These are phyloP conservation scores for Drosophila subpulchrella DNA, from an alignment of 1,140 invertebrate genomes.

Conservation along the genomic window DNA sequence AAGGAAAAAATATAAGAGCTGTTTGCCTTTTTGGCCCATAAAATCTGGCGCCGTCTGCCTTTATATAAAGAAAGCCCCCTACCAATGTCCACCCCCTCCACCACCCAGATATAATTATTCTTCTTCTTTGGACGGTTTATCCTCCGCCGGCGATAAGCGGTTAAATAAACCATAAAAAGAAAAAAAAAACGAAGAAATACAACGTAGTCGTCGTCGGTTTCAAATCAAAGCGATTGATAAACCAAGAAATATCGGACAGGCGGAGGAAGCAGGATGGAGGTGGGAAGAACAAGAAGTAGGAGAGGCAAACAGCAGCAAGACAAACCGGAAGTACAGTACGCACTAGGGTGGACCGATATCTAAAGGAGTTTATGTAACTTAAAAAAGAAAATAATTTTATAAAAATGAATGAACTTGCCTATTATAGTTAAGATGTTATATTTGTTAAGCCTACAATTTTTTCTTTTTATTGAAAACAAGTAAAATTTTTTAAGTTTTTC, in stretches of 20 bases:
- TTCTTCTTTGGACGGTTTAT: constrained; percentile 12
- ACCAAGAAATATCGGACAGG: constrained; percentile 15
- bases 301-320: constrained; percentile 2
- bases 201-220: constrained; percentile 18
- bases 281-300: background rate
- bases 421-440: no score
- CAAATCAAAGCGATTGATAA: constrained; percentile 44
- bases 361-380: background rate
- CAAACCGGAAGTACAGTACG: constrained; percentile 13
- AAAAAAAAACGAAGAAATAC: constrained; percentile 27
- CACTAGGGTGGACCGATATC: background rate
- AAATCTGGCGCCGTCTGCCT: constrained; percentile 65
- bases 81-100: background rate
- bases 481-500: no score
- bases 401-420: background rate
- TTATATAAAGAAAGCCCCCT: constrained; percentile 2
- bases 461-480: no score
- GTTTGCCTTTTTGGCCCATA: constrained; percentile 49
- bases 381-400: background rate
- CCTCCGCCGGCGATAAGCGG: constrained; percentile 36
- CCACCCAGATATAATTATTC: background rate
- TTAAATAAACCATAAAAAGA: constrained; percentile 53
- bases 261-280: background rate
- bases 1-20: constrained; percentile 14
- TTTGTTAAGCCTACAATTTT: no score